phyloP scores from a whole-genome alignment of 2,888 invertebrate species.

The Stenchaetothrips biformis region DNA sequence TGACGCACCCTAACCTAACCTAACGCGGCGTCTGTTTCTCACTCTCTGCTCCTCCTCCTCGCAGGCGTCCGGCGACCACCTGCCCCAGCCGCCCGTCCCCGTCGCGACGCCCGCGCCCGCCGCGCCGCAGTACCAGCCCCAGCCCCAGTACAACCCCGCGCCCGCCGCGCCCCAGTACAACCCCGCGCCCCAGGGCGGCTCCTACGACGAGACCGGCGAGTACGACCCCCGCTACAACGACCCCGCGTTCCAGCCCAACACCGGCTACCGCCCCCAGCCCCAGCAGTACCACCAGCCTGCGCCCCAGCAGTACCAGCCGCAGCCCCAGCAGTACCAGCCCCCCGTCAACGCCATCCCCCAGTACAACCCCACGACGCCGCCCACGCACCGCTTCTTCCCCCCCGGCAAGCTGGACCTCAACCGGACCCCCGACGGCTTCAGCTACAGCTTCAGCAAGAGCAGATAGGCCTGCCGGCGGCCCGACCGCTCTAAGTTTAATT shows the following conservation, averaged over 20 bases:
- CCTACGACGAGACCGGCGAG: constrained; percentile 37
- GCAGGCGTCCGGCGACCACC: constrained; percentile 76
- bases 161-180: constrained; percentile 57
- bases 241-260: constrained; percentile 45
- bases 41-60: constrained; percentile 29
- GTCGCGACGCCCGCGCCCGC: constrained; percentile 40
- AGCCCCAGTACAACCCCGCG: constrained; percentile 44
- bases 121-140: constrained; percentile 38
- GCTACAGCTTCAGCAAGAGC: constrained; percentile 54
- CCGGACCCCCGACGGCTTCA: constrained; percentile 82
- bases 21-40: too few relatives aligned
- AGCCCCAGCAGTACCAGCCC: constrained; percentile 37
- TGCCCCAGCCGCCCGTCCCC: constrained; percentile 44
- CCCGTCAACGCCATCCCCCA: constrained; percentile 33
- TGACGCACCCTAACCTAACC: too few relatives aligned
- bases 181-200: constrained; percentile 46
- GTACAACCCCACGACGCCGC: constrained; percentile 55
- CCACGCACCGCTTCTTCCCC: constrained; percentile 72
- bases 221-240: constrained; percentile 45
- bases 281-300: constrained; percentile 54
- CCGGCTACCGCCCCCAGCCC: constrained; percentile 47
- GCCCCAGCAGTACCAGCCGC: constrained; percentile 47
- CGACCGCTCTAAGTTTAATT: background rate
- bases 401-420: constrained; percentile 81
- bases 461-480: constrained; percentile 33